Evolutionary conservation across 2,888 invertebrate species (phyloP), one percentile per base, ranked within the genome.

Genomic region (Ormia ochracea): DNA sequence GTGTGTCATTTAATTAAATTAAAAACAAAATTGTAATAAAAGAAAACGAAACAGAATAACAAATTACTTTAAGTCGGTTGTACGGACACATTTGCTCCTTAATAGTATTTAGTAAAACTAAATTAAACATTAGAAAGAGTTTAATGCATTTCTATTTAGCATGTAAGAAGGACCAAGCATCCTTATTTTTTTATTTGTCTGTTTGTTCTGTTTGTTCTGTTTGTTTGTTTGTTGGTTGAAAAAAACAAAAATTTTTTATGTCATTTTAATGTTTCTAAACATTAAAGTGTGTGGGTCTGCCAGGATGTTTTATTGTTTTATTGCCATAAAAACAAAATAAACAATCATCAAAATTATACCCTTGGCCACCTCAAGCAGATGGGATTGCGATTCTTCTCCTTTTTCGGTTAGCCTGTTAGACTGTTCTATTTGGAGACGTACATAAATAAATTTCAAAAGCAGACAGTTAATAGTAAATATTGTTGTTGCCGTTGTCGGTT

Each of bases 301-400:
- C 50, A 26, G 14, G 26, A 17, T 26, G n/a, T 10, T 5, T 36
- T 31, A 68, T 52, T 65, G 70, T 59, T 54, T 66, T 61, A 59
- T 48, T 59, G 52, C 19, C 73, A 76, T 72, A 73, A 76, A 63
- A 80, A 73, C 80, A 80, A 68, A 80, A 80, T 76, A 80, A 80
- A 80, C 80, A 80, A 80, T 80, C 72, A 76, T 80, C 72, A 76
- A 80, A 80, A 80, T 76, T 72, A 80, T 76, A 80, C 76, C 80
- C 80, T 76, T 76, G 80, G 80, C 76, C 80, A 80, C 80, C 80
- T 80, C 63, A 58, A 68, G 54, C 66, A 68, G 76, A 68, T 65
- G 75, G 66, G 73, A 38, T 66, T 68, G 31, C n/a, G 23, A 50
- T 48, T 10, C 19, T 21, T 7, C 21, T 14, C 23, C 4, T n/a